phyloP scores from a whole-genome alignment of 2,113 vertebrate genomes.

The Fukomys damarensis region DNA sequence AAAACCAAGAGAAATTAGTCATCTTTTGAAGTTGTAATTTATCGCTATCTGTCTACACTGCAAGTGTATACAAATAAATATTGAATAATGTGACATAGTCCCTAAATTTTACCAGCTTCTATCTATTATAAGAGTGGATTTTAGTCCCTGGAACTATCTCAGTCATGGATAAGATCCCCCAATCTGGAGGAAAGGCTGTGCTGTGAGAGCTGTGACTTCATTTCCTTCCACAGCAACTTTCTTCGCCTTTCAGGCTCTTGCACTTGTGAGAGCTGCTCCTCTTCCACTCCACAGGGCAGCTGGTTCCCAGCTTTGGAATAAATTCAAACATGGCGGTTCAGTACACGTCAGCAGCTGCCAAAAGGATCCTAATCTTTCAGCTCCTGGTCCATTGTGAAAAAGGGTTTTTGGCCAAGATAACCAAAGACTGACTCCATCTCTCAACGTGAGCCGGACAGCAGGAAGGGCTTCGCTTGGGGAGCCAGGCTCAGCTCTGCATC shows the following conservation, averaged over 20 bases:
- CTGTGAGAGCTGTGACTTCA: neutral
- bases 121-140: neutral
- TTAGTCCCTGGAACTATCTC: neutral
- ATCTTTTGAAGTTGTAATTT: neutral
- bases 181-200: neutral
- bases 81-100: neutral
- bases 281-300: neutral
- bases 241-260: neutral
- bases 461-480: neutral
- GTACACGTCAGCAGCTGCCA: constrained; percentile 50
- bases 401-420: constrained; percentile 52
- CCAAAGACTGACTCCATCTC: constrained; percentile 45
- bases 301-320: constrained; percentile 36
- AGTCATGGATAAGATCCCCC: neutral
- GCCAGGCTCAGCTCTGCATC: neutral
- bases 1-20: constrained; percentile 46
- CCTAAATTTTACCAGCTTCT: neutral
- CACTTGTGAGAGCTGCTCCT: neutral
- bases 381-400: neutral
- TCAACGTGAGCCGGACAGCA: constrained; percentile 23
- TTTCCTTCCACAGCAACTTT: neutral
- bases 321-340: neutral
- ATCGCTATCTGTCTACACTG: neutral
- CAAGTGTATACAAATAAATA: constrained; percentile 33
- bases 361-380: constrained; percentile 34